Conservation (phyloP, 2,113 vertebrate genomes). For the Syrmaticus mikado region DNA sequence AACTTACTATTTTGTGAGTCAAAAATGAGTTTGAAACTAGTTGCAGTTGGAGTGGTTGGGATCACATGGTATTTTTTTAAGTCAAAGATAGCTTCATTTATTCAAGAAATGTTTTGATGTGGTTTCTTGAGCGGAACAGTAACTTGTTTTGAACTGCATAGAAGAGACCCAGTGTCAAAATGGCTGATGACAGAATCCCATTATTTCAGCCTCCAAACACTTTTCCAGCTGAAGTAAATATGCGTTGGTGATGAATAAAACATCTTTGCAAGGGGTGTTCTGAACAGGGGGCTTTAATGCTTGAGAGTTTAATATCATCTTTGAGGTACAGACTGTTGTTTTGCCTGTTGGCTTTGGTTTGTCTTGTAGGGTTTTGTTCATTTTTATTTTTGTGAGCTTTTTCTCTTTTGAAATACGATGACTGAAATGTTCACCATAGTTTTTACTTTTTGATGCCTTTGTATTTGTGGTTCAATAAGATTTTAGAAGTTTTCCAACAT, state of each 20-base stretch:
- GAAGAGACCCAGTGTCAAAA: neutral
- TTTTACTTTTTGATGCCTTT: neutral
- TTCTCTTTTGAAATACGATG: neutral
- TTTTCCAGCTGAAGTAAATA: neutral
- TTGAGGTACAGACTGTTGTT: neutral
- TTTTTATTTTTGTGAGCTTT: neutral
- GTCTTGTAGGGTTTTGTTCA: neutral
- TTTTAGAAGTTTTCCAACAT: neutral
- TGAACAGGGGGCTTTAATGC: neutral
- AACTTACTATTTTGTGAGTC: neutral
- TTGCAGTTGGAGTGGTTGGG: neutral
- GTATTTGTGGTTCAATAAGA: neutral
- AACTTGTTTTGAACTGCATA: neutral
- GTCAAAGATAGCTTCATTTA: neutral
- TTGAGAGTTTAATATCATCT: neutral
- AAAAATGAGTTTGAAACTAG: neutral
- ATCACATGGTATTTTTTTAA: neutral
- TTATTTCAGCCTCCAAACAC: neutral
- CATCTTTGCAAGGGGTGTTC: neutral
- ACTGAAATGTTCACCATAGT: neutral
- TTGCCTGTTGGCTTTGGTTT: fast-evolving
- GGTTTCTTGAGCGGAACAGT: neutral
- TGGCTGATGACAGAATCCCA: neutral
- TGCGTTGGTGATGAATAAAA: neutral
- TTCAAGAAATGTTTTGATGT: conserved; percentile 21